phyloP scores from a whole-genome alignment of 1,140 invertebrate species.

The Drosophila rufa region DNA sequence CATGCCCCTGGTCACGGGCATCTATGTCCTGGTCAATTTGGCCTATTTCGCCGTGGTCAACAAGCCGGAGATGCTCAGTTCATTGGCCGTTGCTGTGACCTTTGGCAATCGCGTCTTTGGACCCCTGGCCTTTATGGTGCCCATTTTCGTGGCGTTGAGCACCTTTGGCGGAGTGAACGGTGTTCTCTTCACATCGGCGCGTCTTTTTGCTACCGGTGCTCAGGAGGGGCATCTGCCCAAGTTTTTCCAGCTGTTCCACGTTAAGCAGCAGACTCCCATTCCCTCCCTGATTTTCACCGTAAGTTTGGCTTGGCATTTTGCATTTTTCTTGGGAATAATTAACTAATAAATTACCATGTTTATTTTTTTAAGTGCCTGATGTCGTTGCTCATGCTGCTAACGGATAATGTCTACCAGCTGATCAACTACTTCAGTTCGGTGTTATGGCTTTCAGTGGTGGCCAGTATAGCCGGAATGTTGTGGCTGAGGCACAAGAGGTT shows the following conservation, averaged over 20 bases:
- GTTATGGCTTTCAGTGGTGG: conserved; percentile 92
- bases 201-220: conserved; percentile 91
- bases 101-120: conserved; percentile 93
- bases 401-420: conserved; percentile 89
- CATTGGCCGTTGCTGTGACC: conserved; percentile 93
- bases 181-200: conserved; percentile 95
- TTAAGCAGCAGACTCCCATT: conserved; percentile 91
- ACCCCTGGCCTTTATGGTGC: conserved; percentile 91
- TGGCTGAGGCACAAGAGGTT: conserved; percentile 89
- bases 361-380: conserved; percentile 87
- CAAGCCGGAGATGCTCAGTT: conserved; percentile 91
- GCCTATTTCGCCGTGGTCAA: conserved; percentile 95
- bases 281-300: conserved; percentile 92
- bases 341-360: not conserved
- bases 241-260: conserved; percentile 92
- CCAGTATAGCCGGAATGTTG: conserved; percentile 91
- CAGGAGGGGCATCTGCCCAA: conserved; percentile 93
- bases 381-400: conserved; percentile 90
- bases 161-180: conserved; percentile 96
- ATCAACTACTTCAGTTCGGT: conserved; percentile 93
- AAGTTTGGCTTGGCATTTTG: conserved; percentile 58
- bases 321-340: not conserved
- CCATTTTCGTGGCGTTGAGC: conserved; percentile 94
- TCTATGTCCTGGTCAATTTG: conserved; percentile 95
- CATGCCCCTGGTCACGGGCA: conserved; percentile 92